Percentiles rank a stretch among this genome's conserved stretches.
Evolutionary conservation across 2,888 invertebrate species (phyloP).

Genomic region (Neuroscelio doddi): DNA sequence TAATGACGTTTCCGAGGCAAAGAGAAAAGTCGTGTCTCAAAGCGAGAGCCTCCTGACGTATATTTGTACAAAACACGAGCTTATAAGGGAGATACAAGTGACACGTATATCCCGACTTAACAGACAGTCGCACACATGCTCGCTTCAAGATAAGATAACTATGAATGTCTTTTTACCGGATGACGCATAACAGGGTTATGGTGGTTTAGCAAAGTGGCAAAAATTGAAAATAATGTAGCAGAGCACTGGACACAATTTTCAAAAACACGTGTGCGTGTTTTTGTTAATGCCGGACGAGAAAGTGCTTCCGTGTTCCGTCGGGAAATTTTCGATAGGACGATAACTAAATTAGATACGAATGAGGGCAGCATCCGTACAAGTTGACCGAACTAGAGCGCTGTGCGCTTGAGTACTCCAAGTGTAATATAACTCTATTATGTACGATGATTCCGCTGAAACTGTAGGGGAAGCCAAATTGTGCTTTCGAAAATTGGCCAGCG

Average conservation of each 20-base stretch:
- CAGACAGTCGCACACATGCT: not conserved
- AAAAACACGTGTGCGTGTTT: not conserved
- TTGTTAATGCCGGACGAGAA: conserved; percentile 1
- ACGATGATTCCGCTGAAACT: conserved; percentile 45
- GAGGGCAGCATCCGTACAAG: conserved; percentile 47
- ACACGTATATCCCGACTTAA: too few relatives aligned
- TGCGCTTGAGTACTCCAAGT: conserved; percentile 33
- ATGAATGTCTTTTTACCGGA: not conserved
- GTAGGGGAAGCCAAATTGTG: conserved; percentile 35
- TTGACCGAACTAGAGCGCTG: conserved; percentile 44
- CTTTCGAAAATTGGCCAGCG: conserved; percentile 26
- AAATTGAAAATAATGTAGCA: not conserved
- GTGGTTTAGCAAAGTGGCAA: too few relatives aligned
- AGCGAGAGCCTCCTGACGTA: not conserved
- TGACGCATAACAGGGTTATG: too few relatives aligned
- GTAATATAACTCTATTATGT: conserved; percentile 47
- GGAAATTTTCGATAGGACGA: conserved; percentile 53
- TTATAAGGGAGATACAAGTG: too few relatives aligned
- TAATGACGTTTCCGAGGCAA: not conserved
- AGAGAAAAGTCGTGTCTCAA: too few relatives aligned
- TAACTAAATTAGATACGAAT: conserved; percentile 49
- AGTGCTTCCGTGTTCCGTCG: conserved; percentile 35
- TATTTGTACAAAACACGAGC: not conserved
- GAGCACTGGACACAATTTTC: too few relatives aligned
- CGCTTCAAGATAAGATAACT: conserved; percentile 1